Percentiles rank a stretch among this genome's conserved stretches.
Conservation (phyloP, 2,888 invertebrate genomes). For the Chydorus sphaericus region DNA sequence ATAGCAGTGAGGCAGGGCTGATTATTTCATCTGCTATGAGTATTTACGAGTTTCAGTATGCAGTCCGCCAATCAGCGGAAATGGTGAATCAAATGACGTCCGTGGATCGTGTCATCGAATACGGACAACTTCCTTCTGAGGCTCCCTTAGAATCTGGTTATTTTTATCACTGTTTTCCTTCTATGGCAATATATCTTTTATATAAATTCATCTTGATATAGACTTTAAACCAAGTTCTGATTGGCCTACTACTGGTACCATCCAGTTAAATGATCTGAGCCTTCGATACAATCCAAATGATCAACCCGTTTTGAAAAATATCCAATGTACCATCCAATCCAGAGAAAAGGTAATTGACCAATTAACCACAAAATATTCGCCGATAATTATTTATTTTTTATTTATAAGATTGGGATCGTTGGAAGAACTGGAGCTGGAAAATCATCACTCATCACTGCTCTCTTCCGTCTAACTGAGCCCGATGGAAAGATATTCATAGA, state of each 20-base stretch:
- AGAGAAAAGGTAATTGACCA: neutral
- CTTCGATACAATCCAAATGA: conserved; percentile 25
- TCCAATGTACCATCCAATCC: neutral
- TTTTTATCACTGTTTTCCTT: neutral
- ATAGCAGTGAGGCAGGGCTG: conserved; percentile 25
- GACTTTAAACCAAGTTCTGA: conserved; percentile 27
- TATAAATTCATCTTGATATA: conserved; percentile 23
- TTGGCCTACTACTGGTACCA: conserved; percentile 30
- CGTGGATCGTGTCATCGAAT: conserved; percentile 35
- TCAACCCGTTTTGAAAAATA: neutral
- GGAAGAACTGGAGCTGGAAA: conserved; percentile 53
- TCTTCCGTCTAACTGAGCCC: conserved; percentile 50
- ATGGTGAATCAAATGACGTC: conserved; percentile 70
- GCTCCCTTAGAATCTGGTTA: conserved; percentile 36
- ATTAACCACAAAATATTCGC: neutral
- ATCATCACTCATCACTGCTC: conserved; percentile 49
- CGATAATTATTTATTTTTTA: neutral
- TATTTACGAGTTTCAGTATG: conserved; percentile 50
- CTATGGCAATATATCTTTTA: neutral
- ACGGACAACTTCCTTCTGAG: conserved; percentile 56
- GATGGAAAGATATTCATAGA: conserved; percentile 55
- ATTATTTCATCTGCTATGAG: conserved; percentile 24
- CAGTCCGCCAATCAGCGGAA: conserved; percentile 82
- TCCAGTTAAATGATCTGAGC: conserved; percentile 21
- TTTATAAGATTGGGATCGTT: conserved; percentile 47